These are phyloP conservation scores for Camponotus floridanus DNA, from an alignment of 1,140 invertebrate genomes.

Conservation along the genomic window DNA sequence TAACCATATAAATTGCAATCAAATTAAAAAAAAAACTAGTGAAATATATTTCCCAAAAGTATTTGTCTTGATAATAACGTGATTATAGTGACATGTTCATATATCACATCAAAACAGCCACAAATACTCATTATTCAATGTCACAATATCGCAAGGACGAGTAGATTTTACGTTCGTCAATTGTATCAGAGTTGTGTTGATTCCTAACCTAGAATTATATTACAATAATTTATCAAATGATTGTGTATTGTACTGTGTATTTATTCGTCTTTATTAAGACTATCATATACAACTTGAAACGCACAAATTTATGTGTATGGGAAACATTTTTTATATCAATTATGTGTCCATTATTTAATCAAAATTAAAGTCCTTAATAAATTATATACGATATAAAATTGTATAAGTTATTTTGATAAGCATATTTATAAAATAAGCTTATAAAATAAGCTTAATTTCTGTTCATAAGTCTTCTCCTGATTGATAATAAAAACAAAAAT, in stretches of 20 bases:
- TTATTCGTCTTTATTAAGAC: conserved; percentile 11
- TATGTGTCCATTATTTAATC: background rate
- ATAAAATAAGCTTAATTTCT: background rate
- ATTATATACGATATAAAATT: background rate
- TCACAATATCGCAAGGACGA: conserved; percentile 7
- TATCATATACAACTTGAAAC: conserved; percentile 1
- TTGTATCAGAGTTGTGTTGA: conserved; percentile 25
- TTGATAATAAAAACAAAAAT: background rate
- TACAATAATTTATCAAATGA: conserved; percentile 43
- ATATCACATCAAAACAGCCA: conserved; percentile 16
- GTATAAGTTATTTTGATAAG: background rate
- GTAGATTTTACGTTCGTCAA: conserved; percentile 20
- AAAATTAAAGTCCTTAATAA: background rate
- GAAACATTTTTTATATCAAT: background rate
- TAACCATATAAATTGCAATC: background rate
- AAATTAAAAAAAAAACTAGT: conserved; percentile 21
- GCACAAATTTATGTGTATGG: too few species aligned
- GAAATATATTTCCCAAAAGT: background rate
- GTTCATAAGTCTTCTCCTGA: background rate
- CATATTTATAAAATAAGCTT: background rate
- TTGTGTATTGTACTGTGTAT: conserved; percentile 12
- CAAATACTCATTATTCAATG: conserved; percentile 47
- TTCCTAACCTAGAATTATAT: conserved; percentile 1
- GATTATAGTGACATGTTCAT: background rate
- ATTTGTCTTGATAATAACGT: conserved; percentile 14